Conservation (phyloP, 2,888 invertebrate genomes). For the Nomada goodeniana region DNA sequence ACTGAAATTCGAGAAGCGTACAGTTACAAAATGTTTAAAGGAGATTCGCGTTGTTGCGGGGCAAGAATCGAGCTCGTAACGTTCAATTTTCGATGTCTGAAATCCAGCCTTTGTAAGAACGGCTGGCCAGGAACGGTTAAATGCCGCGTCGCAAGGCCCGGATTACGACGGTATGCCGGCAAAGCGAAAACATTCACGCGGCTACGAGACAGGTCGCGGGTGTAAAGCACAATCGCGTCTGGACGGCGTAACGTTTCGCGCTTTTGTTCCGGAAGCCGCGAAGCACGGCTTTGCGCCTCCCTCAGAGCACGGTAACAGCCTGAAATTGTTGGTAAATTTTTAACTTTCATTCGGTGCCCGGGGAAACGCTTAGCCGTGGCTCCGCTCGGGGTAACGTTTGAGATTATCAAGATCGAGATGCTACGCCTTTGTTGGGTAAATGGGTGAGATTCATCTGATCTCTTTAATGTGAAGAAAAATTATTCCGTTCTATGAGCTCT, state of each 20-base stretch:
- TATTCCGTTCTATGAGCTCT: too few relatives aligned
- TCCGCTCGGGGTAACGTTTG: background rate
- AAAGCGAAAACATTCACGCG: constrained; percentile 59
- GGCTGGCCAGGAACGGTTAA: background rate
- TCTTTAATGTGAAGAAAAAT: background rate
- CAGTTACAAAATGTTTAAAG: background rate
- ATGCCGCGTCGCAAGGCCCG: constrained; percentile 14
- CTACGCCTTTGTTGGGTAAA: background rate
- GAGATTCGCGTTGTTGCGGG: background rate
- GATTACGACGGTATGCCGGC: constrained; percentile 6
- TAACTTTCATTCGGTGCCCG: background rate
- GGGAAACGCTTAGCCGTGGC: background rate
- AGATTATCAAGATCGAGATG: constrained; percentile 5
- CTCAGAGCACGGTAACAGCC: constrained; percentile 4
- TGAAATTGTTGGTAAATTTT: constrained; percentile 50
- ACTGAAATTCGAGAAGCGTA: too few relatives aligned
- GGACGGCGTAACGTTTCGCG: constrained; percentile 58
- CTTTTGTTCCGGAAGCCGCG: constrained; percentile 51
- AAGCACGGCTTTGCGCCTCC: constrained; percentile 30
- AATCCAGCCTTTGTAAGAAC: constrained; percentile 3
- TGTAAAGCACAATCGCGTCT: constrained; percentile 61
- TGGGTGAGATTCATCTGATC: background rate
- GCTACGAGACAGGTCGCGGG: constrained; percentile 54
- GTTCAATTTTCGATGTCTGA: constrained; percentile 2
- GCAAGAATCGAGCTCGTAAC: background rate